Conservation (phyloP, 2,888 invertebrate species). For the Endotricha flammealis region DNA sequence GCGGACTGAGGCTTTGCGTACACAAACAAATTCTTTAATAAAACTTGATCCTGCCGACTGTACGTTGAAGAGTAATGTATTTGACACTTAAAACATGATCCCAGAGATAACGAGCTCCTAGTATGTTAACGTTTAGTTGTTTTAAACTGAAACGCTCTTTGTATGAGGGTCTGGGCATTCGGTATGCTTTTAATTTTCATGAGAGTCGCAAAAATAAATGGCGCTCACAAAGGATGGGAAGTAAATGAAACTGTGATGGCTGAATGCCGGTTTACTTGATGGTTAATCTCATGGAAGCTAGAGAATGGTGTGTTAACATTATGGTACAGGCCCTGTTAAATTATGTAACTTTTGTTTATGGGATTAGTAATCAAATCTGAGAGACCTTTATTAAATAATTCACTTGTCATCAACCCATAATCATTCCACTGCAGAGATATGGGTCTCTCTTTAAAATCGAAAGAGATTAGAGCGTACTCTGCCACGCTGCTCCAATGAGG, state of each 20-base stretch:
- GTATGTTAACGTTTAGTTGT: slow-evolving; percentile 34
- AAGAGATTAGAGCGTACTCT: too few relatives aligned
- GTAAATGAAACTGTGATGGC: slow-evolving; percentile 47
- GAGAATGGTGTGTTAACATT: slow-evolving; percentile 7
- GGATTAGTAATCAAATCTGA: background rate
- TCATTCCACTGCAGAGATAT: too few relatives aligned
- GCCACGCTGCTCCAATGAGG: too few relatives aligned
- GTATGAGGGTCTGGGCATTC: slow-evolving; percentile 20
- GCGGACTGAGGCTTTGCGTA: too few relatives aligned
- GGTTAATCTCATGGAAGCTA: slow-evolving; percentile 46
- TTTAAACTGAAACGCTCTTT: slow-evolving; percentile 25
- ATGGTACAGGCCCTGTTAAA: background rate
- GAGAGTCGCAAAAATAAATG: slow-evolving; percentile 38
- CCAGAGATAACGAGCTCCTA: slow-evolving; percentile 34
- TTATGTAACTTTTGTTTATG: background rate
- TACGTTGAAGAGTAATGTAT: slow-evolving; percentile 19
- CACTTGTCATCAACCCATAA: too few relatives aligned
- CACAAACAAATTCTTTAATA: too few relatives aligned
- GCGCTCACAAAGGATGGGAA: slow-evolving; percentile 29
- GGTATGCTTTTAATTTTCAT: slow-evolving; percentile 38
- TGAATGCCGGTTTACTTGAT: slow-evolving; percentile 40
- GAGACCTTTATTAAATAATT: too few relatives aligned
- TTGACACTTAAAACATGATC: slow-evolving; percentile 33
- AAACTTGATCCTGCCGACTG: background rate
- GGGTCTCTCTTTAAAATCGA: too few relatives aligned